Evolutionary conservation across 2,888 invertebrate genomes (phyloP), one percentile per base, ranked within the genome.

Genomic region (Cordilura impudica): DNA sequence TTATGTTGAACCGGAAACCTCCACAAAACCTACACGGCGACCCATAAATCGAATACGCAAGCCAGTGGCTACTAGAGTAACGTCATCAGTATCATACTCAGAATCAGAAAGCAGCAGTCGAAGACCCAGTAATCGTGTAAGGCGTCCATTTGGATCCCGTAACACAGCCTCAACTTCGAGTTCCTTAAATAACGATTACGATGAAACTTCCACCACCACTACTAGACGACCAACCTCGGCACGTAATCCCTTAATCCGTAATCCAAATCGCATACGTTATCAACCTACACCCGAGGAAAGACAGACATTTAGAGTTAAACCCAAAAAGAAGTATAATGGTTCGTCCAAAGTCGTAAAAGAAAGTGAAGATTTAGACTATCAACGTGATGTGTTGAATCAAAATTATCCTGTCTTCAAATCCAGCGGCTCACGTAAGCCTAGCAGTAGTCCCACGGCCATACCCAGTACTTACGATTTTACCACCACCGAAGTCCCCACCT

Each of bases 381-480:
- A 93, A 87, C 90, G 93, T 78, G 93, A 93, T 84, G 91, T 93
- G 2, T 85, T 93, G 4, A 93, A 93, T 83, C 93, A 93, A 84
- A 93, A 93, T 82, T 93, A 93, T 83, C 93, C 93, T 1, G 92
- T 93, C 0, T 92, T 93, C 5, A 92, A 91, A 76, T 85, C 88
- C 0, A 72, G 78, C 10, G 74, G 70, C 1, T 82, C 86, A 0
- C 83, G 88, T 14, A 84, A 84, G 0, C 87, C 86, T n/a, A 86
- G 85, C 8, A 88, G 87, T 26, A 89, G 86, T 16, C 87, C 89
- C 10, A 89, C 87, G 0, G 87, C 88, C 35, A 86, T 87, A 29
- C 86, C 88, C 47, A 85, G 83, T 60, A 83, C 85, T 3, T 88
- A 87, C 19, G 87, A 85, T 49, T 83, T 85, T 2, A 82, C 81